Percentiles rank a stretch among this genome's conserved stretches.
These are phyloP conservation scores for Girardinichthys multiradiatus DNA, from an alignment of 2,113 vertebrate genomes.

Conservation along the genomic window DNA sequence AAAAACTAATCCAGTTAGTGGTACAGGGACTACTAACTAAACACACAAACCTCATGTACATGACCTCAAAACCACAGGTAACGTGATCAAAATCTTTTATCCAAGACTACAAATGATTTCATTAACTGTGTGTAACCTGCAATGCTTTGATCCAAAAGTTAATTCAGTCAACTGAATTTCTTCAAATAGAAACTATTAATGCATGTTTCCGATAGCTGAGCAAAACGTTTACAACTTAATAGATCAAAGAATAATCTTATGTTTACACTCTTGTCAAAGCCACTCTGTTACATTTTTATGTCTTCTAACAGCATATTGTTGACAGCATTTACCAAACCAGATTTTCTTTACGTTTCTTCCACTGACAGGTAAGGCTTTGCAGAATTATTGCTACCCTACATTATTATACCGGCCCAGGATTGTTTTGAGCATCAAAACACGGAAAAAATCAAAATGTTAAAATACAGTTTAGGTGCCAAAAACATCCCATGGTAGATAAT, in stretches of 20 bases:
- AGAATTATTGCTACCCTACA: too few species aligned
- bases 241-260: background rate
- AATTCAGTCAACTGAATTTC: background rate
- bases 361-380: too few species aligned
- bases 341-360: background rate
- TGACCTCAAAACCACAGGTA: background rate
- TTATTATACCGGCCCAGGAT: too few species aligned
- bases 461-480: too few species aligned
- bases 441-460: too few species aligned
- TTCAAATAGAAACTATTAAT: background rate
- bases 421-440: too few species aligned
- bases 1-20: background rate
- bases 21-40: background rate
- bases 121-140: background rate
- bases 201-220: background rate
- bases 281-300: background rate
- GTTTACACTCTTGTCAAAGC: background rate
- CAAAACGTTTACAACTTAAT: background rate
- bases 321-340: background rate
- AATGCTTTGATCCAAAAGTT: background rate
- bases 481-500: background rate
- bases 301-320: background rate
- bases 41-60: background rate
- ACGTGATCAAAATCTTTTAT: background rate
- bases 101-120: slow-evolving; percentile 6